phyloP scores from a whole-genome alignment of 2,797 vertebrate genomes.

The Chanos chanos region DNA sequence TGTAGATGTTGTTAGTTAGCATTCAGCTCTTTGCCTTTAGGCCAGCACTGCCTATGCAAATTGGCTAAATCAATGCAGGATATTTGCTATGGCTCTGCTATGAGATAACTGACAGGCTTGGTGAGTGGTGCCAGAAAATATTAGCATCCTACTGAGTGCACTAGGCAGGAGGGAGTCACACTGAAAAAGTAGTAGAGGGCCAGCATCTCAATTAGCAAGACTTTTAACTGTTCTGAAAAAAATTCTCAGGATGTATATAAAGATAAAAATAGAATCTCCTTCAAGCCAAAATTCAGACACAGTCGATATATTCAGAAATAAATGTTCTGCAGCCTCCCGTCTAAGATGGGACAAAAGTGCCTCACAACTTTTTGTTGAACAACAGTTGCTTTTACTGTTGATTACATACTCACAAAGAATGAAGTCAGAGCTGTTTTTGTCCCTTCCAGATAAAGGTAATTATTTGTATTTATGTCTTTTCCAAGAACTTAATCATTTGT shows the following conservation, averaged over 20 bases:
- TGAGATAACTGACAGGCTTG: constrained; percentile 51
- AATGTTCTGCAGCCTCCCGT: background rate
- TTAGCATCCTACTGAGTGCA: constrained; percentile 52
- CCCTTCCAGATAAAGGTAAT: no score
- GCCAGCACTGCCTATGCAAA: constrained; percentile 49
- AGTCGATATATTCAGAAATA: background rate
- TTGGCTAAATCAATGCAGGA: constrained; percentile 53
- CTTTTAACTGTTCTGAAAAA: constrained; percentile 33
- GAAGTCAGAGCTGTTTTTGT: no score
- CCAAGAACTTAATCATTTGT: no score
- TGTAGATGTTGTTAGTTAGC: constrained; percentile 41
- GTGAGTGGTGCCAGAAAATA: constrained; percentile 45
- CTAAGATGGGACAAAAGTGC: no score
- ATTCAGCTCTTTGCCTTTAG: constrained; percentile 40
- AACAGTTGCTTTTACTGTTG: background rate
- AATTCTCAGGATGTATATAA: constrained; percentile 30
- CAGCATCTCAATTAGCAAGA: constrained; percentile 51
- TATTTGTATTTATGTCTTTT: no score
- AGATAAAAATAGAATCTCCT: background rate
- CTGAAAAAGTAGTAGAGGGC: constrained; percentile 36
- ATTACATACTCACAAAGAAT: background rate
- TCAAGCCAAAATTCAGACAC: background rate
- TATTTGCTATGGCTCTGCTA: constrained; percentile 48
- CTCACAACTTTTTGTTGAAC: no score
- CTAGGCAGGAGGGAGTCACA: constrained; percentile 34